Conservation (phyloP, 2,113 vertebrate genomes). For the Periophthalmus modestus region DNA sequence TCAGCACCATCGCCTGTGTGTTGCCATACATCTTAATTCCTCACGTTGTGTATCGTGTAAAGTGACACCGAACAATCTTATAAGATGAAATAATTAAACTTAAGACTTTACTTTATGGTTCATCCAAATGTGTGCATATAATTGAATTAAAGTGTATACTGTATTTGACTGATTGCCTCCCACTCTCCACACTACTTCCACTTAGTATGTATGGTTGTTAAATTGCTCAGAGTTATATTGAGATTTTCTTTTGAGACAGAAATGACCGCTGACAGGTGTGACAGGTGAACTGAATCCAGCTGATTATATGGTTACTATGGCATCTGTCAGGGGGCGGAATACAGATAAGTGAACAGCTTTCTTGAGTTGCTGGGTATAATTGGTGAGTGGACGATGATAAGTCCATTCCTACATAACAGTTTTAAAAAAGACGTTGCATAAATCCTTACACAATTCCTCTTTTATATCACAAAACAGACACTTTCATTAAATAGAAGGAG, state of each 20-base stretch:
- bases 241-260: not conserved
- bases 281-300: not conserved
- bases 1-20: no score
- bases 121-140: no score
- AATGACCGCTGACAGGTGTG: not conserved
- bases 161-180: not conserved
- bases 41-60: no score
- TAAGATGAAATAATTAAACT: no score
- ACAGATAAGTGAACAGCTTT: not conserved
- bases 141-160: not conserved
- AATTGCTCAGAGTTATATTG: not conserved
- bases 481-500: not conserved
- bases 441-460: not conserved
- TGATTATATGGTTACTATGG: not conserved
- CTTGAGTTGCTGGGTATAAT: not conserved
- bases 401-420: not conserved
- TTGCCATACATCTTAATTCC: no score
- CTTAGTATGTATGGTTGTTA: not conserved
- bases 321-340: not conserved
- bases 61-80: no score
- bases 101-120: no score
- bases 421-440: not conserved
- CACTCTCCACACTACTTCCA: not conserved
- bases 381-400: not conserved
- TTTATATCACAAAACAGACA: not conserved